phyloP scores from a whole-genome alignment of 1,140 invertebrate species.

The Apis laboriosa region DNA sequence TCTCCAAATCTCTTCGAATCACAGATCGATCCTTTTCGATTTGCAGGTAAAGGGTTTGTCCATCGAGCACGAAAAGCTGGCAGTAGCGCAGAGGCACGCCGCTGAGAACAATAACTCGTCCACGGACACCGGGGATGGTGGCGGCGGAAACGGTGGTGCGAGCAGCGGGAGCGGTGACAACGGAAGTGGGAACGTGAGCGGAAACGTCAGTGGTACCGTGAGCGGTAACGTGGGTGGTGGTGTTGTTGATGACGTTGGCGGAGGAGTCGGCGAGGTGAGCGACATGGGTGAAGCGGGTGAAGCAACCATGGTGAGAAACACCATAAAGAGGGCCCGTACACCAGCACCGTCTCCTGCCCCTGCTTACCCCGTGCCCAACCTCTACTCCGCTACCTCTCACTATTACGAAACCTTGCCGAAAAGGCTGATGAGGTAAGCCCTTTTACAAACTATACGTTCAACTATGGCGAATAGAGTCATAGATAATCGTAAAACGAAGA shows the following conservation, averaged over 20 bases:
- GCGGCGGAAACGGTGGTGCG: background rate
- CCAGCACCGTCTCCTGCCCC: constrained; percentile 80
- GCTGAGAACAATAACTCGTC: constrained; percentile 77
- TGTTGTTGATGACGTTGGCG: constrained; percentile 46
- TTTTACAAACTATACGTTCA: background rate
- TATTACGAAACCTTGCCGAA: constrained; percentile 79
- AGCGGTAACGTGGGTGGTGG: constrained; percentile 59
- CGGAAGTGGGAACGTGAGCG: constrained; percentile 67
- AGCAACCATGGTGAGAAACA: constrained; percentile 74
- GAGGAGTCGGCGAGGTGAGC: constrained; percentile 64
- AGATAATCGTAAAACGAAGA: too few species aligned
- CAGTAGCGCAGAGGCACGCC: constrained; percentile 85
- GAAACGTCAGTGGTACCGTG: constrained; percentile 33
- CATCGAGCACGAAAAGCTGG: constrained; percentile 88
- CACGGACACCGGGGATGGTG: constrained; percentile 51
- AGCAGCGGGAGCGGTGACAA: constrained; percentile 63
- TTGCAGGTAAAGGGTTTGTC: constrained; percentile 88
- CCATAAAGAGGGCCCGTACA: constrained; percentile 79
- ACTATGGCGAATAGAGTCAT: too few species aligned
- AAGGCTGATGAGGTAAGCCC: constrained; percentile 76
- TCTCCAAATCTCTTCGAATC: background rate
- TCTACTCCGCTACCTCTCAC: constrained; percentile 72
- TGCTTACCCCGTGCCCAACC: constrained; percentile 70
- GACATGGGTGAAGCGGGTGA: constrained; percentile 71
- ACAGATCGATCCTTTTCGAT: background rate